Percentiles rank a stretch among this genome's conserved stretches.
These are phyloP conservation scores for Dysmachus trigonus DNA, from an alignment of 2,888 invertebrate genomes.

Conservation along the genomic window DNA sequence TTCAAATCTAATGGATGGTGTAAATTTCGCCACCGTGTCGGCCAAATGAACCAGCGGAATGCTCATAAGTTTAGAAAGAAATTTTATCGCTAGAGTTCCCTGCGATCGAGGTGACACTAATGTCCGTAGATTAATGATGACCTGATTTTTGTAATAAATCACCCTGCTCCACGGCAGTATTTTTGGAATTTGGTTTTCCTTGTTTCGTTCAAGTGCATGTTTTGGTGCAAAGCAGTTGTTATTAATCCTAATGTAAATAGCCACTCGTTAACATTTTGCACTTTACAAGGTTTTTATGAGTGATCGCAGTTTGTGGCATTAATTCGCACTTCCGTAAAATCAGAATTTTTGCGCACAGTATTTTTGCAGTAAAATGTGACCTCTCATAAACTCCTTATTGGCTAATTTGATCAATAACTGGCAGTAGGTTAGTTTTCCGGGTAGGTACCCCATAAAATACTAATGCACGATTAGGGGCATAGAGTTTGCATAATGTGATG, in stretches of 20 bases:
- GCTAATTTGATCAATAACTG: not conserved
- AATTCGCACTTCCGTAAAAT: not conserved
- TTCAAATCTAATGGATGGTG: not conserved
- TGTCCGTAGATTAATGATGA: not conserved
- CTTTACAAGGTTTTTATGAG: not conserved
- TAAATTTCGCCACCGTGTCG: not conserved
- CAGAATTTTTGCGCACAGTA: not conserved
- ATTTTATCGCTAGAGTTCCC: not conserved
- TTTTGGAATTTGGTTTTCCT: not conserved
- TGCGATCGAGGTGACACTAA: not conserved
- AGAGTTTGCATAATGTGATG: not conserved
- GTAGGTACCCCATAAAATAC: not conserved
- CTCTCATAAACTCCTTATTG: not conserved
- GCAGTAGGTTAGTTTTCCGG: not conserved
- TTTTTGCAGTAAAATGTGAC: not conserved
- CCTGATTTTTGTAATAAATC: not conserved
- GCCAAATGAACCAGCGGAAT: not conserved
- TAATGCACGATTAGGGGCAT: not conserved
- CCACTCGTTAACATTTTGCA: not conserved
- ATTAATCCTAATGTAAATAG: not conserved
- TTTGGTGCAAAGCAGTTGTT: not conserved
- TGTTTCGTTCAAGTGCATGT: not conserved
- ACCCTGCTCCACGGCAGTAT: not conserved
- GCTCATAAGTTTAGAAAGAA: not conserved
- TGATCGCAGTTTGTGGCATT: not conserved